Conservation (phyloP, 2,888 invertebrate genomes). For the Meteorus cinctellus region DNA sequence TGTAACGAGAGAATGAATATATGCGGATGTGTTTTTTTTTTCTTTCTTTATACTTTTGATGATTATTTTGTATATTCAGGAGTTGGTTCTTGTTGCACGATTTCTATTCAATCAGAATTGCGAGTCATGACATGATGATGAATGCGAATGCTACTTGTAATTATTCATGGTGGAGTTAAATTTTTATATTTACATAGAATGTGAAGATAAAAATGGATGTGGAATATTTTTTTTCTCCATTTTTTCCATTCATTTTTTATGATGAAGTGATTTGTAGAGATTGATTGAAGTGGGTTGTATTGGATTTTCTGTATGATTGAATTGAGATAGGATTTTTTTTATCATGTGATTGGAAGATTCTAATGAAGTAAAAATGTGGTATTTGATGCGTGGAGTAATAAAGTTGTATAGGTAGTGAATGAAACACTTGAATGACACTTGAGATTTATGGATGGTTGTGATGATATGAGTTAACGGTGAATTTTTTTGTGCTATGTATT, state of each 20-base stretch:
- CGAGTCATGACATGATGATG: background rate
- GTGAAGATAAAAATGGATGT: background rate
- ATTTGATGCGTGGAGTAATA: background rate
- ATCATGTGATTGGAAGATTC: background rate
- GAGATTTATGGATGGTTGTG: background rate
- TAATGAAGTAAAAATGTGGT: background rate
- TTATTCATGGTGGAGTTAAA: background rate
- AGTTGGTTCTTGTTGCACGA: conserved; percentile 1
- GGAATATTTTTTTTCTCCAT: too few relatives aligned
- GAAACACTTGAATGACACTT: conserved; percentile 3
- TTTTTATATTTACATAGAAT: background rate
- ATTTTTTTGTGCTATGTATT: background rate
- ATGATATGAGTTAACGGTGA: background rate
- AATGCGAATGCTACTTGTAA: background rate
- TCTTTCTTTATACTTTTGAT: conserved; percentile 8
- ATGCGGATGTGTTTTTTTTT: background rate
- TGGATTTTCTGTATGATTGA: background rate
- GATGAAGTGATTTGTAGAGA: background rate
- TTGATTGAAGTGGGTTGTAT: background rate
- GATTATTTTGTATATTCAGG: conserved; percentile 1
- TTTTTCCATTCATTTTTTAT: too few relatives aligned
- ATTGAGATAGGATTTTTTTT: too few relatives aligned
- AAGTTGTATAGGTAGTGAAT: background rate
- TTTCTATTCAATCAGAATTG: background rate
- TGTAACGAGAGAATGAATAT: background rate